Evolutionary conservation across 2,113 vertebrate genomes (phyloP), one percentile per base, ranked within the genome.

Genomic region (Chloropsis cyanopogon): DNA sequence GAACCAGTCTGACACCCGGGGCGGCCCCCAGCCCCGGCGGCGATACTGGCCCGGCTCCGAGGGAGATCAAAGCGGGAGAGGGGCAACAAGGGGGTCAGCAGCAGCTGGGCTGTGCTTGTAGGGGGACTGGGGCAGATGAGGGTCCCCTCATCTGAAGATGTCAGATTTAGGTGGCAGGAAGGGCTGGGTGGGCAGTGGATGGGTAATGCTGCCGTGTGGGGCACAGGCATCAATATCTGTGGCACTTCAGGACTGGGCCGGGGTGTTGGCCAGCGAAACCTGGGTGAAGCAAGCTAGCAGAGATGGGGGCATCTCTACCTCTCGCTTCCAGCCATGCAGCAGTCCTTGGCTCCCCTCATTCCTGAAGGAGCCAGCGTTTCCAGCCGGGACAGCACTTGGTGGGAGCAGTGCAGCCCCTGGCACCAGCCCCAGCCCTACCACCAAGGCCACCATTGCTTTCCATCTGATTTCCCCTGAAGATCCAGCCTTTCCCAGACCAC

Each of bases 1-100:
- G 94, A 93, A 96, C 96, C 94, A 88, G 94, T 95, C 93, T 86
- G 94, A 95, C 96, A 95, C 91, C 76, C 59, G 24, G 59, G 69
- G 76, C 57, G n/a, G 95, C 82, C 88, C 88, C 80, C 26, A 16
- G 93, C 85, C 91, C 69, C 42, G 14, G 54, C 46, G 3, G 78
- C 9, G 69, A 65, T 61, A 81, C 66, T 0, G 52, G 7, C 65
- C n/a, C 2, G 3, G 86, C 78, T 47, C n/a, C 6, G 2, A 6
- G 68, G 21, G 88, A 96, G 63, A 93, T 92, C 88, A 95, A 91
- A 95, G 94, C 3, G 2, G 53, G 42, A 75, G 60, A 6, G 41
- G 35, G 70, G 29, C 42, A 90, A 50, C 20, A 14, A 52, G 29
- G 66, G 85, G 35, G 50, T 72, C 50, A 13, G 53, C 72, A 46